Evolutionary conservation across 2,797 vertebrate genomes (phyloP), one percentile per base, ranked within the genome.

Genomic region (Sebastes baramenuke): DNA sequence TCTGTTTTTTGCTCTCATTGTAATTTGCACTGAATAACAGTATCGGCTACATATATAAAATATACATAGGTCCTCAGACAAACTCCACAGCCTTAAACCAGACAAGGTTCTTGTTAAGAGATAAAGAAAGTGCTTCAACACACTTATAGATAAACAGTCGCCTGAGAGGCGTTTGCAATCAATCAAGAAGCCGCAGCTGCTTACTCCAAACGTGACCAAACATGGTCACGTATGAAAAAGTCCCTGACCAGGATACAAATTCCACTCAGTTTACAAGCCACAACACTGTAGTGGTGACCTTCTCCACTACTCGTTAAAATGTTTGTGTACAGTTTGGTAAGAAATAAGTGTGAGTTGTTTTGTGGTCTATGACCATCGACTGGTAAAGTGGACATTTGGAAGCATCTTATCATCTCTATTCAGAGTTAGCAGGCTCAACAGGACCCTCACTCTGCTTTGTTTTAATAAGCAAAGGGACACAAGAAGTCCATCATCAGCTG

Each of bases 171-270:
- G 75, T 93, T 88, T 89, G 88, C 90, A 92, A 95, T 93, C 89
- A 88, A 87, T 95, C 94, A 94, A 85, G 81, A 87, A 87, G 90
- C 70, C 30, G 11, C 77, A 69, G 82, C 87, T 75, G 85, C 91
- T 91, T 85, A 77, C 80, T 92, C 90, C 74, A 84, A 46, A 46
- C 81, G 88, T 95, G 94, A 95, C 96, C 95, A 96, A 96, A 96
- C 89, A 96, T 95, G 95, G 96, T 93, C 90, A 91, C 81, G 18
- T 75, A 79, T 61, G 87, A 91, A 93, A 94, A 92, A 89, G 72
- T 84, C 87, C 79, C 82, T 67, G 77, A 88, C 83, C 74, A 80
- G 80, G 87, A 88, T 68, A 86, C 90, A 89, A 89, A 92, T 92
- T 93, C 89, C 90, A 71, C 80, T 34, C 74, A 66, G 89, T 93